These are phyloP conservation scores for Pseudoips prasinana DNA, from an alignment of 2,888 invertebrate species.

Conservation along the genomic window DNA sequence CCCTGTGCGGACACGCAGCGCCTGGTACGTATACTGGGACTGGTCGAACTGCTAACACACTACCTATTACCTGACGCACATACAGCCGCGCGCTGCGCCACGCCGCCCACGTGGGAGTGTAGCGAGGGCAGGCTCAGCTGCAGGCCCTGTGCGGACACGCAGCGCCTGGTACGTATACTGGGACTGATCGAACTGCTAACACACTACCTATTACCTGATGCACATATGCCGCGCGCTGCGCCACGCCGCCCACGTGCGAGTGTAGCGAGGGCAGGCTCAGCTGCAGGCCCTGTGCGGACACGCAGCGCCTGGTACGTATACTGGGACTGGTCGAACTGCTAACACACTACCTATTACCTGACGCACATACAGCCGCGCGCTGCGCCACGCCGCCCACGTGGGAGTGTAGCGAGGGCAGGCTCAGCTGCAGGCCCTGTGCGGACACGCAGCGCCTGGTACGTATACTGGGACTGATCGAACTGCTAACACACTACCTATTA, in stretches of 20 bases:
- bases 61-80: neutral
- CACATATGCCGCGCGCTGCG: neutral
- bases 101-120: conserved; percentile 65
- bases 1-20: conserved; percentile 47
- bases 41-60: no score
- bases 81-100: conserved; percentile 31
- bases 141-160: conserved; percentile 52
- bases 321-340: no score
- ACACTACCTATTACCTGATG: neutral
- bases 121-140: conserved; percentile 58
- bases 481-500: no score
- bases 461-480: no score
- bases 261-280: conserved; percentile 33
- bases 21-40: conserved; percentile 25
- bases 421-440: no score
- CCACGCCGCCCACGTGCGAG: neutral
- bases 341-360: neutral
- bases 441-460: no score
- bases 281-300: conserved; percentile 54
- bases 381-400: no score
- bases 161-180: conserved; percentile 15
- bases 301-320: conserved; percentile 33
- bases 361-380: no score
- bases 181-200: no score
- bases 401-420: no score